These are phyloP conservation scores for Otolemur garnettii DNA, from an alignment of 2,113 vertebrate genomes.

Conservation along the genomic window DNA sequence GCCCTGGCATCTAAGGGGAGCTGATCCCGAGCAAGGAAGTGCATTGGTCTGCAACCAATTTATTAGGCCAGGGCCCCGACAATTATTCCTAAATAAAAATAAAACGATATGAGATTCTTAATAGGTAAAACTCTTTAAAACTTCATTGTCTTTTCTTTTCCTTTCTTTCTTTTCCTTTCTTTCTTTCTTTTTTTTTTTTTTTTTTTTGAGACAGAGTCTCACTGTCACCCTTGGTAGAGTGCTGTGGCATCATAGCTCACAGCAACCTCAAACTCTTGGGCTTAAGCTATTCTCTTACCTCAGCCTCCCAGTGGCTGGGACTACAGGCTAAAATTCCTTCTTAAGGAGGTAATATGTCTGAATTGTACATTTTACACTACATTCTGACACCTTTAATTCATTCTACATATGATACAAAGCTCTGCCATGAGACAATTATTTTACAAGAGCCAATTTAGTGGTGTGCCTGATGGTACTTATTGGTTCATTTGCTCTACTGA, in stretches of 20 bases:
- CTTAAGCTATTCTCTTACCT: no score
- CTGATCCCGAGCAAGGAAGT: no score
- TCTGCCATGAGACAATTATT: background rate
- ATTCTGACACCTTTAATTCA: background rate
- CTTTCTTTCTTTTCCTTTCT: no score
- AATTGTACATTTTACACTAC: background rate
- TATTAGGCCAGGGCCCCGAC: no score
- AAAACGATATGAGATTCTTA: background rate
- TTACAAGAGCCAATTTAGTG: constrained; percentile 41
- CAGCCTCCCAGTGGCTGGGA: no score
- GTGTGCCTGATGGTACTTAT: background rate
- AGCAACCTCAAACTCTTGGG: no score
- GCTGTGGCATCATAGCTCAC: no score
- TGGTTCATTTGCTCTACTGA: constrained; percentile 38
- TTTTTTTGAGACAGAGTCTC: no score
- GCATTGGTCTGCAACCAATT: no score
- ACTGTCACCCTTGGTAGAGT: no score
- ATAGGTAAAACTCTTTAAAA: background rate
- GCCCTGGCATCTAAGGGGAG: no score
- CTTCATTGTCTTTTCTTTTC: background rate
- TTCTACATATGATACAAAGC: background rate
- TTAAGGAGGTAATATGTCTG: background rate
- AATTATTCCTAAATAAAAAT: constrained; percentile 1
- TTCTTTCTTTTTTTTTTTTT: no score
- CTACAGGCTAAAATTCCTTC: background rate